These are phyloP conservation scores for Geothlypis trichas DNA, from an alignment of 2,113 vertebrate species.

Conservation along the genomic window DNA sequence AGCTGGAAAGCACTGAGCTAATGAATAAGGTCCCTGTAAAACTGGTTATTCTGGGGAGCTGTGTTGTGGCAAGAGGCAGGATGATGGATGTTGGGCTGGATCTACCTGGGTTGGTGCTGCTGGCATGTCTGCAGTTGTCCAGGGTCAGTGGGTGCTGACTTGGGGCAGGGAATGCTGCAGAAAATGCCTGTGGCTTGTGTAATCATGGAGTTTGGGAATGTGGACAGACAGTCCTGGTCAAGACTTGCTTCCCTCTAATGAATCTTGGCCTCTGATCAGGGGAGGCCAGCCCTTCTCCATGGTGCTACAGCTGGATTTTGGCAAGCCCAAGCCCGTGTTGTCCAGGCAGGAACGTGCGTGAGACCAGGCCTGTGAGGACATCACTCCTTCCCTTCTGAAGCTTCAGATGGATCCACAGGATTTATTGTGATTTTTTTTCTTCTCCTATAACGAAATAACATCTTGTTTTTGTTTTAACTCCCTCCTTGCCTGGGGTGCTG, in stretches of 20 bases:
- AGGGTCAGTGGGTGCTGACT: not conserved
- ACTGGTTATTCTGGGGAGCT: not conserved
- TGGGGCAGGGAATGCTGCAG: not conserved
- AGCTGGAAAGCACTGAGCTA: not conserved
- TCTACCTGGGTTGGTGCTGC: fast-evolving
- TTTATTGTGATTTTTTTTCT: not conserved
- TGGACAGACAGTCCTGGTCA: not conserved
- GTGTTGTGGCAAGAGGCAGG: not conserved
- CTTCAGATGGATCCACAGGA: not conserved
- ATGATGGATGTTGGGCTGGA: not conserved
- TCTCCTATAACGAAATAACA: not conserved
- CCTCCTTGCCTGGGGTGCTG: not conserved
- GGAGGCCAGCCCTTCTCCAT: not conserved
- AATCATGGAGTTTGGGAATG: not conserved
- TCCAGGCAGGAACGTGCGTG: fast-evolving
- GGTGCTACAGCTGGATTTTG: not conserved
- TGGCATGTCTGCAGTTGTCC: fast-evolving
- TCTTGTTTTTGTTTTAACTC: not conserved
- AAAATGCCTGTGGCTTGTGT: fast-evolving
- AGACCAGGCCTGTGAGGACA: not conserved
- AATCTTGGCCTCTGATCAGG: not conserved
- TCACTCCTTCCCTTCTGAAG: not conserved
- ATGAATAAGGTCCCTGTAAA: not conserved
- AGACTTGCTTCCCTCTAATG: not conserved
- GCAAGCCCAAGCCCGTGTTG: fast-evolving